Base-by-base conservation (phyloP, 1,140 invertebrate species). In the Zaprionus inermis region DNA sequence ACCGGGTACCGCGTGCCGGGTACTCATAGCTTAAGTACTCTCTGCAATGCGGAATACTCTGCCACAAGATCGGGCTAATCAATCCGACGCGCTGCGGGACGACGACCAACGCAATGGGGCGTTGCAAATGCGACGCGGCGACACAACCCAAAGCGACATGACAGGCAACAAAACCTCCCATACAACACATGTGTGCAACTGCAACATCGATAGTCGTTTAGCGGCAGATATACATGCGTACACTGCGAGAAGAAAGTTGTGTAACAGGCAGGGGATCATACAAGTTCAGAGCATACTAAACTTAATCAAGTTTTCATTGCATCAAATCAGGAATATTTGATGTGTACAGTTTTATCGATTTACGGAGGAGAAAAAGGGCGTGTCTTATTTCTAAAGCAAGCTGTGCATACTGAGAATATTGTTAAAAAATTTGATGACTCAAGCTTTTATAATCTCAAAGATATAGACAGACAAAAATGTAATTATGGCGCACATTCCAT, bases 31-130 rank as follows among this genome's bases (percentile, higher is more conserved):
- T 52, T 28, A 52, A 54, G 24, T 30, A 54, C 51, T 54, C 38
- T 46, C 32, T 18, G 52, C 75, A 88, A 86, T 86, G 83, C 82
- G 82, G 82, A 86, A 86, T 82, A 73, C 72, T 88, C 83, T 86
- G 12, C 82, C 82, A 88, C 76, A 85, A 86, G 72, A 85, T 82
- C 76, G 68, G 72, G 56, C 83, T 81, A 72, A 86, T 88, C 82
- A 81, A 88, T 88, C 76, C 81, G 76, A 59, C 59, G 56, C 78
- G 60, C 46, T 20, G 55, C 70, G 71, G 63, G 57, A 60, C 18
- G 30, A 10, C 24, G 57, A 61, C 32, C 41, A 54, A 61, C 16
- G 24, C 71, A 69, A 56, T 55, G 63, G 34, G 59, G 46, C 46
- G 34, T 22, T 51, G 58, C 41, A 51, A 16, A 28, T 16, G 28